Evolutionary conservation across 2,113 vertebrate species (phyloP).

Genomic region (Ranitomeya imitator): DNA sequence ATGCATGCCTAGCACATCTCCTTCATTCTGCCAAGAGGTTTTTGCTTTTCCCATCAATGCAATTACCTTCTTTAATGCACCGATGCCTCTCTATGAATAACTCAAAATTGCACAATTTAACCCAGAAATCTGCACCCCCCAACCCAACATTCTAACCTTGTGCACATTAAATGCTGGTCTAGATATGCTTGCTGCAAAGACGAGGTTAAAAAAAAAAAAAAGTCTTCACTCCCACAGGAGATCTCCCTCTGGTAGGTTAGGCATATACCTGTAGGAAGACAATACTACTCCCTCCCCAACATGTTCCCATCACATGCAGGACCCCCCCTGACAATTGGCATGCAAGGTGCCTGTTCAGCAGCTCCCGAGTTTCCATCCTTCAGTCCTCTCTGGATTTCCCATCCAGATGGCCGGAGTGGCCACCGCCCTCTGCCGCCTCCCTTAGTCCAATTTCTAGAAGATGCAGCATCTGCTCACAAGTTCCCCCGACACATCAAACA

Average conservation of each 20-base stretch:
- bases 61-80: constrained; percentile 50
- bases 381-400: constrained; percentile 29
- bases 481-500: constrained; percentile 53
- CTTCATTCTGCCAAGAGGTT: constrained; percentile 35
- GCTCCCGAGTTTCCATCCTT: constrained; percentile 18
- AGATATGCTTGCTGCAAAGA: background rate
- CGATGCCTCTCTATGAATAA: constrained; percentile 39
- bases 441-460: constrained; percentile 39
- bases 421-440: constrained; percentile 23
- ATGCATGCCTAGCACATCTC: constrained; percentile 15
- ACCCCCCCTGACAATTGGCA: constrained; percentile 23
- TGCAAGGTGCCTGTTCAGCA: constrained; percentile 31
- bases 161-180: background rate
- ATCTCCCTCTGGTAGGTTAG: background rate
- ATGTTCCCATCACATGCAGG: constrained; percentile 2
- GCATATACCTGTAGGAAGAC: background rate
- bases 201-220: background rate
- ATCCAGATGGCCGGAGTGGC: constrained; percentile 46
- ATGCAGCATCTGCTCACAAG: constrained; percentile 47
- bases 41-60: constrained; percentile 27
- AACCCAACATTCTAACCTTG: background rate
- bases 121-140: background rate
- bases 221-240: background rate
- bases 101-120: constrained; percentile 22
- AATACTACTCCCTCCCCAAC: constrained; percentile 33